Conservation (phyloP, 2,797 vertebrate genomes). For the Amniataba percoides region DNA sequence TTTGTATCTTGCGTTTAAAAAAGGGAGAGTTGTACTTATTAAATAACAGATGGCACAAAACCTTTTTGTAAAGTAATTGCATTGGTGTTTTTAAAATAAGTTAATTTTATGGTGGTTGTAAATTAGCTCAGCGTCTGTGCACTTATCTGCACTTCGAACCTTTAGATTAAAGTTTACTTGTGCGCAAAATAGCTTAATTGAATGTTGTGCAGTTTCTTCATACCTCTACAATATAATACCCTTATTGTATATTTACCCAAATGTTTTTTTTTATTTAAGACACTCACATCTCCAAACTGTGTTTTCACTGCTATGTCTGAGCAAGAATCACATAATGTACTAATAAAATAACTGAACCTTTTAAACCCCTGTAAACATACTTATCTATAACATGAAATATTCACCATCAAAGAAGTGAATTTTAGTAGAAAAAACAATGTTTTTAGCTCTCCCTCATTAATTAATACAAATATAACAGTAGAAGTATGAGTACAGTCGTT, state of each 20-base stretch:
- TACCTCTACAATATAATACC: neutral
- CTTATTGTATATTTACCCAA: too few relatives aligned
- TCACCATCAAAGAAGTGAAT: neutral
- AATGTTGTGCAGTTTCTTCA: constrained; percentile 1
- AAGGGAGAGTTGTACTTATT: neutral
- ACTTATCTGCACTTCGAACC: neutral
- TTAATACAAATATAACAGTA: neutral
- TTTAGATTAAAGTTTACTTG: neutral
- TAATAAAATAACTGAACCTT: neutral
- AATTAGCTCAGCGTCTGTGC: constrained; percentile 12
- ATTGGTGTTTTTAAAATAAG: constrained; percentile 29
- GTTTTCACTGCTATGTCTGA: neutral
- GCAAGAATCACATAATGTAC: neutral
- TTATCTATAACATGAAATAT: too few relatives aligned
- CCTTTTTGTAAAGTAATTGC: constrained; percentile 24
- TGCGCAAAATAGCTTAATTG: neutral
- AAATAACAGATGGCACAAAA: constrained; percentile 26
- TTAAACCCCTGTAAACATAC: neutral
- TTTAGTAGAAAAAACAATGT: neutral
- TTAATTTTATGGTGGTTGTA: constrained; percentile 2
- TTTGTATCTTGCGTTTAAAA: constrained; percentile 41
- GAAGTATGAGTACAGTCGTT: neutral
- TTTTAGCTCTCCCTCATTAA: neutral
- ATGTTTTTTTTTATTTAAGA: neutral
- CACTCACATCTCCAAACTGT: neutral